Evolutionary conservation across 1,140 invertebrate genomes (phyloP).

Genomic region (Gyrodactylus bullatarudis): DNA sequence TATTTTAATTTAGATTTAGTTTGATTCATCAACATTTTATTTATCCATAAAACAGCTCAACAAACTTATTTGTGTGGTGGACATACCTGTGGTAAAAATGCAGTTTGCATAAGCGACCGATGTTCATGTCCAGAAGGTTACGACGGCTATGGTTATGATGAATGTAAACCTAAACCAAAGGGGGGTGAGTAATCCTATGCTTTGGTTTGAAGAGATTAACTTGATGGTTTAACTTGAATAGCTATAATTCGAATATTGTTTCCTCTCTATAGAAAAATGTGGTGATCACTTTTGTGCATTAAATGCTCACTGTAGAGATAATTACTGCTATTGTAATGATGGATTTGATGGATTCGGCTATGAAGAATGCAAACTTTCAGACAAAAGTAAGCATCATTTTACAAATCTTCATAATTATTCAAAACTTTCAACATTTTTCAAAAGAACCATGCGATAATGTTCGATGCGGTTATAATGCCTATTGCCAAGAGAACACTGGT

Average conservation of each 20-base stretch:
- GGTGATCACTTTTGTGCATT: neutral
- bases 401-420: neutral
- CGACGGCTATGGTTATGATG: neutral
- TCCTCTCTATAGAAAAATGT: neutral
- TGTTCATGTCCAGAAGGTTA: neutral
- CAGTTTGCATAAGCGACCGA: neutral
- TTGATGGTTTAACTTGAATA: neutral
- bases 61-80: neutral
- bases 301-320: neutral
- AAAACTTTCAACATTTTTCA: neutral
- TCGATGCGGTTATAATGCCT: neutral
- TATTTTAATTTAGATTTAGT: no score
- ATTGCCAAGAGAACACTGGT: neutral
- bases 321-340: neutral
- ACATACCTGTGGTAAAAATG: neutral
- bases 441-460: neutral
- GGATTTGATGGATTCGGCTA: neutral
- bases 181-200: no score
- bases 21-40: no score
- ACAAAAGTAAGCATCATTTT: neutral
- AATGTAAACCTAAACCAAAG: neutral
- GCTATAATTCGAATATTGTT: neutral
- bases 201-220: no score
- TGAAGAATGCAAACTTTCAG: neutral
- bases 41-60: no score